Conservation (phyloP, 2,888 invertebrate species). For the Chymomyza caudatula region DNA sequence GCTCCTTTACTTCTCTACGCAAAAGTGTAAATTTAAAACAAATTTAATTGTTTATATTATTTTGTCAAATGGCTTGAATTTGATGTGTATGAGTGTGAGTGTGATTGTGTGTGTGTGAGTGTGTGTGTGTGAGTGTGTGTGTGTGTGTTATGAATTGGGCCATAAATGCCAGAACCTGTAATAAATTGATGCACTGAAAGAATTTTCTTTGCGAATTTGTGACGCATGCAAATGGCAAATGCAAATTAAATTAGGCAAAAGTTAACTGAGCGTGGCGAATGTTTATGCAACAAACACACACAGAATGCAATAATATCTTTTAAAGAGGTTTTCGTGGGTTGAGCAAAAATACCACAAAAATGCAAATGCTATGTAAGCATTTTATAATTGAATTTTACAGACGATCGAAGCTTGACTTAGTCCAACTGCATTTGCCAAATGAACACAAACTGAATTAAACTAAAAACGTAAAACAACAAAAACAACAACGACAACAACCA, state of each 20-base stretch:
- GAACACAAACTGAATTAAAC: slow-evolving; percentile 8
- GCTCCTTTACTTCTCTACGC: neutral
- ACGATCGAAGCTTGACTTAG: slow-evolving; percentile 26
- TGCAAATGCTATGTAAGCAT: slow-evolving; percentile 65
- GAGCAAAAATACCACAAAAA: slow-evolving; percentile 32
- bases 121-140: too few species aligned
- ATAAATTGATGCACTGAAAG: neutral
- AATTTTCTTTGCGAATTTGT: slow-evolving; percentile 5
- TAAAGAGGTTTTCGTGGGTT: too few species aligned
- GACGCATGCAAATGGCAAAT: slow-evolving; percentile 25
- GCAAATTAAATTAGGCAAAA: slow-evolving; percentile 35
- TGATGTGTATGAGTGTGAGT: neutral
- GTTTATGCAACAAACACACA: slow-evolving; percentile 40
- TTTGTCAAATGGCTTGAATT: slow-evolving; percentile 18
- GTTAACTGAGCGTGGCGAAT: slow-evolving; percentile 50
- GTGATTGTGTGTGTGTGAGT: too few species aligned
- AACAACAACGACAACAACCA: slow-evolving; percentile 39
- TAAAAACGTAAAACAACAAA: slow-evolving; percentile 47
- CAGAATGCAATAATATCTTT: neutral
- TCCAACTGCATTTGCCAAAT: neutral
- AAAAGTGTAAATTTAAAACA: slow-evolving; percentile 12
- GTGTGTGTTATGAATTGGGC: neutral
- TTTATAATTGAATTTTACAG: slow-evolving; percentile 65
- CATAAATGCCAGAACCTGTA: neutral
- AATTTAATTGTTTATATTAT: slow-evolving; percentile 13